These are phyloP conservation scores for Hydrolagus colliei DNA, from an alignment of 2,797 vertebrate species.

Conservation along the genomic window DNA sequence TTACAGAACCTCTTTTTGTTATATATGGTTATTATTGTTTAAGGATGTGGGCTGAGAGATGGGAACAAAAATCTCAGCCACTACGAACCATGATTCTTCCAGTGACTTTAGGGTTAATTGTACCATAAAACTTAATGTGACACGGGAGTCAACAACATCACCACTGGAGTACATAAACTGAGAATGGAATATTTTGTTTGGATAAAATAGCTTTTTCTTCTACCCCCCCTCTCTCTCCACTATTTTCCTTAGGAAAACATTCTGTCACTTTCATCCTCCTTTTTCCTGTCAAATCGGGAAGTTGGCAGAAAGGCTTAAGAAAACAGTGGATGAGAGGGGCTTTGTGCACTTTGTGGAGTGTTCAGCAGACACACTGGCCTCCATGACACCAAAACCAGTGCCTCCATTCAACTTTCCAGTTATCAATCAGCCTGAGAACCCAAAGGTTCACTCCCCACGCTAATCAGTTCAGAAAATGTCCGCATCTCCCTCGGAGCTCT, in stretches of 20 bases:
- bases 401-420: not conserved
- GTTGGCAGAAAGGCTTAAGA: conserved; percentile 24
- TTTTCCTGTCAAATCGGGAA: conserved; percentile 28
- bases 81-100: not conserved
- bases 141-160: conserved; percentile 22
- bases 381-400: not conserved
- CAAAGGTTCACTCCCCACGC: not conserved
- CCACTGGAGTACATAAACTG: conserved; percentile 17
- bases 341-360: conserved; percentile 8
- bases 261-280: conserved; percentile 28
- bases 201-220: conserved; percentile 13
- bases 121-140: conserved; percentile 8
- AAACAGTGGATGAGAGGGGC: conserved; percentile 27
- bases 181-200: conserved; percentile 25
- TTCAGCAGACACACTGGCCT: conserved; percentile 12
- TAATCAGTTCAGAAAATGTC: conserved; percentile 4
- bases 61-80: not conserved
- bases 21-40: not conserved
- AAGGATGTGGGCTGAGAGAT: not conserved
- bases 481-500: not conserved
- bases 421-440: conserved; percentile 30
- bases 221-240: not conserved
- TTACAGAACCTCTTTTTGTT: not conserved
- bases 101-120: conserved; percentile 11
- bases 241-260: conserved; percentile 30